Evolutionary conservation across 2,113 vertebrate genomes (phyloP).

Genomic region (Tricholaema leucomelas): DNA sequence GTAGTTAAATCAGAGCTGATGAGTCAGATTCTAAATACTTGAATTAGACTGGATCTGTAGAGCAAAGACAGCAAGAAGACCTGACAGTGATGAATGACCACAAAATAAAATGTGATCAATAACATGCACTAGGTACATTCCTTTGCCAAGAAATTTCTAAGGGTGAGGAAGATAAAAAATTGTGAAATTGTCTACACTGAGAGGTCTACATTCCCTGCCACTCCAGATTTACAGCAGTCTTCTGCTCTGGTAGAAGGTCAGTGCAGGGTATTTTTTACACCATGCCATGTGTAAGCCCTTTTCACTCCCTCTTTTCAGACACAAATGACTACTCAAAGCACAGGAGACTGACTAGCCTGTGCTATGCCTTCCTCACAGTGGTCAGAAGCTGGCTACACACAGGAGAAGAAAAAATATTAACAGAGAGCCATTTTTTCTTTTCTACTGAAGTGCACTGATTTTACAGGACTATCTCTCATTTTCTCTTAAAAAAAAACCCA

Average conservation of each 20-base stretch:
- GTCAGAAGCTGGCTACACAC: background rate
- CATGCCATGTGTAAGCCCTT: background rate
- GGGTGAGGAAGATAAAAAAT: slow-evolving; percentile 17
- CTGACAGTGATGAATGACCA: background rate
- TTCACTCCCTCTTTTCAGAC: background rate
- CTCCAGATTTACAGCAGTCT: background rate
- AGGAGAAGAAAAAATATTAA: too few relatives aligned
- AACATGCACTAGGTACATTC: background rate
- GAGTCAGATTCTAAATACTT: background rate
- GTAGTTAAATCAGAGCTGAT: background rate
- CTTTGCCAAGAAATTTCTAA: slow-evolving; percentile 8
- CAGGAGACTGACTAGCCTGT: background rate
- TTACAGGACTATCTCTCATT: background rate
- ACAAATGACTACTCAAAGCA: background rate
- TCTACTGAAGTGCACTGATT: background rate
- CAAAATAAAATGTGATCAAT: background rate
- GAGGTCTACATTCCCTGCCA: background rate
- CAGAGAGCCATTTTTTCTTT: too few relatives aligned
- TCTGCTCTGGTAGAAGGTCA: background rate
- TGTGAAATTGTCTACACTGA: background rate
- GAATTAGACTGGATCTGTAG: background rate
- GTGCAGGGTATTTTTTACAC: background rate
- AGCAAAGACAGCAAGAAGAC: background rate
- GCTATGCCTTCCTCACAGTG: background rate
- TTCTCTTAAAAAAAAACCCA: background rate